phyloP scores from a whole-genome alignment of 2,888 invertebrate species.

The Atrina japonica region DNA sequence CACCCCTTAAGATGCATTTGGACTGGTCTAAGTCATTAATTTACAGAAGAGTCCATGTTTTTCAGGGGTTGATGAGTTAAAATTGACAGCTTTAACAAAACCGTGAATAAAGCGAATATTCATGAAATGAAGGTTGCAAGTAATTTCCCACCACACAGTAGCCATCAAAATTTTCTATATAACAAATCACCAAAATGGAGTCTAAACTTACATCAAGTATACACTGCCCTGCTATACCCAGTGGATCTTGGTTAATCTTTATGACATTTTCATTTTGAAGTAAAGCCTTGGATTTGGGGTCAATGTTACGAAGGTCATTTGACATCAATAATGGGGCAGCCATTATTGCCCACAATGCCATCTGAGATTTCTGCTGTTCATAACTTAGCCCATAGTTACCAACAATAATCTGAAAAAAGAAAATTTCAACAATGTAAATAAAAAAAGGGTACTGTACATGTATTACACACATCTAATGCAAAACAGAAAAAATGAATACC shows the following conservation, averaged over 20 bases:
- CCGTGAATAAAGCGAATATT: too few species aligned
- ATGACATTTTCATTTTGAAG: conserved; percentile 95
- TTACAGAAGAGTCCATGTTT: too few species aligned
- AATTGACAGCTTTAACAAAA: too few species aligned
- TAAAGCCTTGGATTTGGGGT: conserved; percentile 94
- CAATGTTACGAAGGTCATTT: conserved; percentile 92
- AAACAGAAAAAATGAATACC: neutral
- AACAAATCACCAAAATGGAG: too few species aligned
- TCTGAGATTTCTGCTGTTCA: conserved; percentile 96
- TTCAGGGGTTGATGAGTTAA: too few species aligned
- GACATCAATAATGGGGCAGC: conserved; percentile 97
- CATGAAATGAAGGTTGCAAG: too few species aligned
- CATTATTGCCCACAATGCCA: conserved; percentile 97
- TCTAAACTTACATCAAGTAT: conserved; percentile 78
- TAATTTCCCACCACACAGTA: too few species aligned
- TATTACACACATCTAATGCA: conserved; percentile 86
- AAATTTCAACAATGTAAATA: neutral
- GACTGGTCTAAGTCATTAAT: too few species aligned
- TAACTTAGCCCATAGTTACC: conserved; percentile 97
- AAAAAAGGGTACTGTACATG: too few species aligned
- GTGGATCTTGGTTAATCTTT: conserved; percentile 94
- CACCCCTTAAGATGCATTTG: too few species aligned
- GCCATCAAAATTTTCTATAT: too few species aligned
- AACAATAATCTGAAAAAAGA: conserved; percentile 88
- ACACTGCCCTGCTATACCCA: conserved; percentile 94